Percentiles rank a stretch among this genome's conserved stretches.
Conservation (phyloP, 2,888 invertebrate species). For the Drosophila birchii region DNA sequence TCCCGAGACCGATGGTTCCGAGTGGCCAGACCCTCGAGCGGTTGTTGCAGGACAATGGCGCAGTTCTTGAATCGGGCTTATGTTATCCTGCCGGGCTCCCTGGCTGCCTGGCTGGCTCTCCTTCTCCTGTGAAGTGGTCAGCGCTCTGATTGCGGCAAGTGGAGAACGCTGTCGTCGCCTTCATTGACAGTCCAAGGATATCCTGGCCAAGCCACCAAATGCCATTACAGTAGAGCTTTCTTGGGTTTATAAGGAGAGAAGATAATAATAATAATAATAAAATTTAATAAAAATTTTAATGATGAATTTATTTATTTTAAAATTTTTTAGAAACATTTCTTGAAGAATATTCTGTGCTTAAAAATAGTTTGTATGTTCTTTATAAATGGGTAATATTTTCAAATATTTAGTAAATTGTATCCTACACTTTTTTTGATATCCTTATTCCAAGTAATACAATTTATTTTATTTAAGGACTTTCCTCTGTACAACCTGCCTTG, state of each 20-base stretch:
- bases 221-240: constrained; percentile 16
- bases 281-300: not conserved
- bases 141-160: constrained; percentile 54
- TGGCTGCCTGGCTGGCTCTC: constrained; percentile 3
- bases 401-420: no score
- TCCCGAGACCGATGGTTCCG: constrained; percentile 5
- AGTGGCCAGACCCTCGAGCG: constrained; percentile 30
- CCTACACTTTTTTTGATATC: no score
- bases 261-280: not conserved
- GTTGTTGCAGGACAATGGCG: constrained; percentile 36
- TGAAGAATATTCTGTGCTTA: not conserved
- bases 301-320: not conserved
- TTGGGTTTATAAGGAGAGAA: not conserved
- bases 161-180: constrained; percentile 39
- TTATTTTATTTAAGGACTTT: not conserved
- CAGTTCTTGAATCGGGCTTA: constrained; percentile 31
- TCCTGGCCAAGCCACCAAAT: constrained; percentile 21
- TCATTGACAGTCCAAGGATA: constrained; percentile 61
- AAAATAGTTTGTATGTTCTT: not conserved
- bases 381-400: not conserved
- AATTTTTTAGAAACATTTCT: not conserved
- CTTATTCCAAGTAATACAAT: no score
- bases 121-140: constrained; percentile 58
- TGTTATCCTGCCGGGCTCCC: constrained; percentile 9
- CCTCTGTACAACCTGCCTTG: not conserved